Percentiles rank a stretch among this genome's conserved stretches.
phyloP scores from a whole-genome alignment of 2,888 invertebrate species.

The Stegophylla sp. region DNA sequence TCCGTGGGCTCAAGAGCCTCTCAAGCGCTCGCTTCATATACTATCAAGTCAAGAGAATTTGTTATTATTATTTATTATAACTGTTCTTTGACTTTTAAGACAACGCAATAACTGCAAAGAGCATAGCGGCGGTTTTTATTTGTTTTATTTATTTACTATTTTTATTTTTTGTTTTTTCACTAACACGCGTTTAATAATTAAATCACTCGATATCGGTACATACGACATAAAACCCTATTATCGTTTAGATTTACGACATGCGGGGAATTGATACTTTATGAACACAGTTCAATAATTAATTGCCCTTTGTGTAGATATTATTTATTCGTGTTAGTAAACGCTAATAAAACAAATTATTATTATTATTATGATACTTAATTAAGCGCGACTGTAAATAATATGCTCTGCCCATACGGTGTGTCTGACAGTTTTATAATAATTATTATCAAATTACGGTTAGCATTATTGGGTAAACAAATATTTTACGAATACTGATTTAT shows the following conservation, averaged over 20 bases:
- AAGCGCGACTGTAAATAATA: neutral
- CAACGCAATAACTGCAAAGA: too few relatives aligned
- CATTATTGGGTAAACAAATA: neutral
- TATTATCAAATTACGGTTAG: constrained; percentile 26
- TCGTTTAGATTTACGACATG: constrained; percentile 14
- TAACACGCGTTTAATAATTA: too few relatives aligned
- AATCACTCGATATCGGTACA: too few relatives aligned
- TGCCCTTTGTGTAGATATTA: neutral
- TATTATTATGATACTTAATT: constrained; percentile 32
- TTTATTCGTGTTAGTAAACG: neutral
- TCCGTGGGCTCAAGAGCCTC: neutral
- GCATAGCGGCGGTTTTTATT: too few relatives aligned
- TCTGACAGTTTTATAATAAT: neutral
- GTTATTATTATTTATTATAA: neutral
- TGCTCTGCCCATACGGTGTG: neutral
- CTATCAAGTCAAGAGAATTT: neutral
- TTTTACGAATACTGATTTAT: neutral
- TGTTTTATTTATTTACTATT: too few relatives aligned
- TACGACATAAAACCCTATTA: constrained; percentile 25
- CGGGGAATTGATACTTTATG: constrained; percentile 23
- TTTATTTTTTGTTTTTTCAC: too few relatives aligned
- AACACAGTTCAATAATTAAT: constrained; percentile 25
- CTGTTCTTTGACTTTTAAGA: too few relatives aligned
- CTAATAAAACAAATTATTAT: neutral
- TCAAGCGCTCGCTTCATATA: neutral